Evolutionary conservation across 1,140 invertebrate genomes (phyloP), one percentile per base, ranked within the genome.

Genomic region (Trichomalopsis sarcophagae): DNA sequence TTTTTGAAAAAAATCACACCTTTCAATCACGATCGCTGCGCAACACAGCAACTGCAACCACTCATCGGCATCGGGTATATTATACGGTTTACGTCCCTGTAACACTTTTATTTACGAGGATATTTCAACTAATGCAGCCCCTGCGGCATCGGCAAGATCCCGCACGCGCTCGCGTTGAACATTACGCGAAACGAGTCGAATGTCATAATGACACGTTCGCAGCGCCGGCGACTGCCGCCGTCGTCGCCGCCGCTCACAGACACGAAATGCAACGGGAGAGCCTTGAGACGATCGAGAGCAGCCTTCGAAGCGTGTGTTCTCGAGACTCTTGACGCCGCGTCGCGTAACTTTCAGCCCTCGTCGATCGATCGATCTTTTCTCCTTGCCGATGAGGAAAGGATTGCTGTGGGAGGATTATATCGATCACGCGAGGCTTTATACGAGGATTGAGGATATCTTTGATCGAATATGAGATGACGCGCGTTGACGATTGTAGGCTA

Each of bases 251-350:
- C 66, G 83, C 27, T 21, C 14, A 11, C 23, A 62, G 55, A n/a
- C 17, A 62, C 55, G n/a, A 62, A 62, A 62, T 66, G n/a, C 47
- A 23, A 2, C 21, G 23, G 23, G 66, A 47, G 40, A 87, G 85
- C 89, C 89, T 89, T 88, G 89, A 89, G 87, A 89, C 87, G 85
- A 78, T 83, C 75, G 86, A 86, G 86, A 81, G 78, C 81, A 87
- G 80, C 89, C 87, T 89, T 89, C 88, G 74, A 76, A 21, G 6
- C 6, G 55, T 62, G 55, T 62, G 55, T 62, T 62, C 17, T 62
- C 55, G 17, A 62, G 55, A 14, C 50, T 47, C 55, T 71, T 33
- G 50, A 3, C 81, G 30, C 71, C 68, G 55, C 5, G 17, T 17
- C 55, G 17, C 21, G 17, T n/a, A 21, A 62, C 4, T 62, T 62